Evolutionary conservation across 2,113 vertebrate species (phyloP).

Genomic region (Suncus etruscus): DNA sequence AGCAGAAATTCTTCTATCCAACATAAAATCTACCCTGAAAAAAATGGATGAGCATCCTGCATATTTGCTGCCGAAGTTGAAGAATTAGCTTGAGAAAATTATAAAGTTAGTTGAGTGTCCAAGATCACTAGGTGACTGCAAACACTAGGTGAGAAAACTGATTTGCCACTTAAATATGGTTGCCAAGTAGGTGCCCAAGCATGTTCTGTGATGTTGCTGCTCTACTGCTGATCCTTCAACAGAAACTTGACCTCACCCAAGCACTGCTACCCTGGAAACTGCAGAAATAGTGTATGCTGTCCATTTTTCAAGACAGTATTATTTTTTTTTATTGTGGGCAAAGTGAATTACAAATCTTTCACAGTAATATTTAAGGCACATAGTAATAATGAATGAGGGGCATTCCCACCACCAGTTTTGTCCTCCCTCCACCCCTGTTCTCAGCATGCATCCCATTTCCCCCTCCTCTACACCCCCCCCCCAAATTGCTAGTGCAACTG

Average conservation of each 20-base stretch:
- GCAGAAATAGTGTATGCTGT: not conserved
- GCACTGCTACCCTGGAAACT: not conserved
- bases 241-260: not conserved
- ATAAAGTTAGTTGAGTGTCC: not conserved
- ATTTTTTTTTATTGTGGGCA: not conserved
- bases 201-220: not conserved
- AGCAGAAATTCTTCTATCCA: not conserved
- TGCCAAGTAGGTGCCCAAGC: fast-evolving
- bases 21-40: not conserved
- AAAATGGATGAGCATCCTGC: not conserved
- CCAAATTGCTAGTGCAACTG: too few species aligned
- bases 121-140: too few species aligned
- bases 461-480: too few species aligned
- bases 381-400: too few species aligned
- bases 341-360: too few species aligned
- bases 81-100: not conserved
- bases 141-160: not conserved
- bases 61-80: not conserved
- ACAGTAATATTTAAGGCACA: too few species aligned
- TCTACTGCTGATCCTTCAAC: too few species aligned
- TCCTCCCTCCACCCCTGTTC: too few species aligned
- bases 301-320: not conserved
- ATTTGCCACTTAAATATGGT: not conserved
- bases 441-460: too few species aligned
- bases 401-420: too few species aligned